Evolutionary conservation across 2,113 vertebrate genomes (phyloP), one percentile per base, ranked within the genome.

Genomic region (Hydrolagus affinis): DNA sequence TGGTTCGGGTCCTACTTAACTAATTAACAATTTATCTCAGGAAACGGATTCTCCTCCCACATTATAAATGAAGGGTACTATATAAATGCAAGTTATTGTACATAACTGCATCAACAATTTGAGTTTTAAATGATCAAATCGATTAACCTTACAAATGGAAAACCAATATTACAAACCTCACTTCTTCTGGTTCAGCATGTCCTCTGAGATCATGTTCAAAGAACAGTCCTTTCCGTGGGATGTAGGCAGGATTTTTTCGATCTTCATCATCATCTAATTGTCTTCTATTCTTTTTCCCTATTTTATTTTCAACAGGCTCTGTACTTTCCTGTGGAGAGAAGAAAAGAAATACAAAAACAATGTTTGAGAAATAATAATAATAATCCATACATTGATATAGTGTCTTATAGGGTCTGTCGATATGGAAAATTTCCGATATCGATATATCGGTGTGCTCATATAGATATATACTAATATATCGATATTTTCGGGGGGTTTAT

Each of bases 131-230:
- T 80, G 17, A 8, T 62, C 56, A 4, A 15, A 8, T 19, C 25
- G 4, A 17, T 83, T 17, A 66, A 68, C 17, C 15, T 17, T 66
- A 80, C 14, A 62, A 80, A 11, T n/a, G 59, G 19, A 85, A 17
- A 9, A 85, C 30, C 9, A 11, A 8, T 2, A n/a, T 11, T 23
- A 78, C 75, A 86, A 89, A 93, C 92, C 92, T 96, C 93, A 97
- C 94, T 93, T 99, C 97, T 86, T 98, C 96, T 88, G 97, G 96
- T 90, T 98, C 96, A 0, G 96, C 89, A 86, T 97, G 96, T 7
- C 98, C 98, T 64, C 98, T 91, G 44, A 99, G 96, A 23, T 99
- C 98, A 0, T 99, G 97, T 88, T 99, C 98, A 17, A 99, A 99
- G 92, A 99, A 99, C 73, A 99, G 94, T 17, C 98, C 98, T 89